A percentile compares a stretch with the other conserved stretches of the same genome.
phyloP scores from a whole-genome alignment of 1,140 invertebrate genomes.

The Dinothrombium tinctorium region DNA sequence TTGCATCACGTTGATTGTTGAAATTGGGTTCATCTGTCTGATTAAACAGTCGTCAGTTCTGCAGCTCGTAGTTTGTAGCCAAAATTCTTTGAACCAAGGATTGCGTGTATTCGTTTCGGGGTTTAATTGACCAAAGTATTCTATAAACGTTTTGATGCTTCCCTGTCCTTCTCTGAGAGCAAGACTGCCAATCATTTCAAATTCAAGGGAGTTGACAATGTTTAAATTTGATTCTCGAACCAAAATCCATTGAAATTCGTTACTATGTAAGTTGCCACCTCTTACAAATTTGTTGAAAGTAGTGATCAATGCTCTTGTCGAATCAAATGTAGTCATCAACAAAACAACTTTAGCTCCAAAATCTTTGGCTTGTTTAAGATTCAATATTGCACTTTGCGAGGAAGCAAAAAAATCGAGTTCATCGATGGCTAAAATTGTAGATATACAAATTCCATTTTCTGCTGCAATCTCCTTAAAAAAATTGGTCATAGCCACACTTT shows the following conservation, averaged over 20 bases:
- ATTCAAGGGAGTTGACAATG: conserved; percentile 4
- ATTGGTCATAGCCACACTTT: background rate
- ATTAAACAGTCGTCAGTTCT: no score
- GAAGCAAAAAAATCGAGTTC: no score
- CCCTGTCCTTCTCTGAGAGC: conserved; percentile 3
- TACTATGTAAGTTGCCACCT: background rate
- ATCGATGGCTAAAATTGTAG: conserved; percentile 2
- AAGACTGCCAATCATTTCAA: conserved; percentile 1
- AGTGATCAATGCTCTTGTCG: background rate
- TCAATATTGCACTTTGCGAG: no score
- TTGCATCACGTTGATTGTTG: no score
- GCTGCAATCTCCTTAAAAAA: conserved; percentile 3
- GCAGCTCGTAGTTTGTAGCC: conserved; percentile 13
- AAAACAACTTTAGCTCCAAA: conserved; percentile 8
- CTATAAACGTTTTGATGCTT: conserved; percentile 1
- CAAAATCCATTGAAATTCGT: background rate
- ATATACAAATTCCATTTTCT: conserved; percentile 6
- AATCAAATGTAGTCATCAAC: background rate
- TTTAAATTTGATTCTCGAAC: conserved; percentile 7
- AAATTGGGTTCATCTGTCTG: no score
- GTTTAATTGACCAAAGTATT: conserved; percentile 10
- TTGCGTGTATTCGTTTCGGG: conserved; percentile 19
- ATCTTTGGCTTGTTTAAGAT: conserved; percentile 1
- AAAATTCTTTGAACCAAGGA: conserved; percentile 24
- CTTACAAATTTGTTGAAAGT: conserved; percentile 1